Conservation (phyloP, 1,140 invertebrate species). For the Microplitis demolitor region DNA sequence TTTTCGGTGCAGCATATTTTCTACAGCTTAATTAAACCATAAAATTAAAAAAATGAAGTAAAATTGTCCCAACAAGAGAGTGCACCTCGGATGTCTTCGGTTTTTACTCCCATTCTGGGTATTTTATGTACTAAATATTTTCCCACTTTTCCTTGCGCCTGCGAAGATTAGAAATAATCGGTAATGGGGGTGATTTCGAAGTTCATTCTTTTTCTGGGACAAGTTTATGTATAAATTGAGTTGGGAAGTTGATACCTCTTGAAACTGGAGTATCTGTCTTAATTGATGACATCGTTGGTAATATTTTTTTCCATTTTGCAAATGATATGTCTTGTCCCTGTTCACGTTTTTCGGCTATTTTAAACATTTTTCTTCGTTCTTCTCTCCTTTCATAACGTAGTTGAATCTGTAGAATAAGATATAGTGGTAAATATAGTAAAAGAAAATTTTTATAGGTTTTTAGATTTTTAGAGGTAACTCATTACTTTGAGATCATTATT, state of each 20-base stretch:
- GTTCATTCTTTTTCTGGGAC: no score
- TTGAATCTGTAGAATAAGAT: constrained; percentile 67
- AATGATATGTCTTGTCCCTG: constrained; percentile 67
- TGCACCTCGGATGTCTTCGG: no score
- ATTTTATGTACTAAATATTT: no score
- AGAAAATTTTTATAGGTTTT: not conserved
- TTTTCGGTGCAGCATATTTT: no score
- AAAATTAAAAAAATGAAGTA: no score
- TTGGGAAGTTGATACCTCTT: constrained; percentile 11
- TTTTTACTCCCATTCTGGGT: no score
- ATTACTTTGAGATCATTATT: constrained; percentile 88
- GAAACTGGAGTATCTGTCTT: constrained; percentile 45
- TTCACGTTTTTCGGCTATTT: constrained; percentile 75
- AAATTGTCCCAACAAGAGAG: no score
- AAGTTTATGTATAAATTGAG: no score
- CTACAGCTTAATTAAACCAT: no score
- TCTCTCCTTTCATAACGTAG: constrained; percentile 86
- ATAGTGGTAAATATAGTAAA: not conserved
- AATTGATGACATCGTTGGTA: constrained; percentile 64
- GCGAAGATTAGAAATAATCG: no score
- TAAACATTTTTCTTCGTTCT: constrained; percentile 90
- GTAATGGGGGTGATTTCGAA: no score
- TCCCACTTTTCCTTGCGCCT: no score
- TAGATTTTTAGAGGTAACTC: constrained; percentile 6
- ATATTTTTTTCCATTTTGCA: constrained; percentile 72